Evolutionary conservation across 1,140 invertebrate species (phyloP).

Genomic region (Pissodes strobi): DNA sequence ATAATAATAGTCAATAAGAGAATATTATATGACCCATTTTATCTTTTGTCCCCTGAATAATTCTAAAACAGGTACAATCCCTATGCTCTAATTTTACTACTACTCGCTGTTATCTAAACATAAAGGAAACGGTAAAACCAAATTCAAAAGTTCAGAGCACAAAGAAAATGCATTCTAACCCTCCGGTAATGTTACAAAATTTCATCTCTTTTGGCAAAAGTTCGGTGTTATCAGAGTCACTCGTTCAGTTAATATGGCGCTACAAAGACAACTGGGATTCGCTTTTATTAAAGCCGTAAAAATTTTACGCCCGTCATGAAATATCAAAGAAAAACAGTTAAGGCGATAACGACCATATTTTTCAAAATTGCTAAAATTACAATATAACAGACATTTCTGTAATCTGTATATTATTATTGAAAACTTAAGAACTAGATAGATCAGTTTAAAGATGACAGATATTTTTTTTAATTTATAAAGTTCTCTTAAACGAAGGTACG

Average conservation of each 20-base stretch:
- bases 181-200: constrained; percentile 19
- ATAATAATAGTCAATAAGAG: no score
- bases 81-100: constrained; percentile 9
- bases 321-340: constrained; percentile 3
- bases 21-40: no score
- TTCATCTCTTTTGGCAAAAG: constrained; percentile 14
- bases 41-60: constrained; percentile 8
- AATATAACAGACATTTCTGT: no score
- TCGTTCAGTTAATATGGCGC: constrained; percentile 12
- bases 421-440: no score
- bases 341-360: background rate
- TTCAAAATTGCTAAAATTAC: no score
- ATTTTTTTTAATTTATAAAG: no score
- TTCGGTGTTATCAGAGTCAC: constrained; percentile 16
- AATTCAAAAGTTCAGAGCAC: constrained; percentile 15
- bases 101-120: constrained; percentile 12
- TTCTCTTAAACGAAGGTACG: no score
- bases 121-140: constrained; percentile 21
- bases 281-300: constrained; percentile 13
- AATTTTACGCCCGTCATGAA: constrained; percentile 10
- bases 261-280: constrained; percentile 15
- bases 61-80: constrained; percentile 4
- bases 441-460: no score
- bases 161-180: constrained; percentile 26
- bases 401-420: no score